Conservation (phyloP, 1,140 invertebrate genomes). For the Atopsyche davidsoni region DNA sequence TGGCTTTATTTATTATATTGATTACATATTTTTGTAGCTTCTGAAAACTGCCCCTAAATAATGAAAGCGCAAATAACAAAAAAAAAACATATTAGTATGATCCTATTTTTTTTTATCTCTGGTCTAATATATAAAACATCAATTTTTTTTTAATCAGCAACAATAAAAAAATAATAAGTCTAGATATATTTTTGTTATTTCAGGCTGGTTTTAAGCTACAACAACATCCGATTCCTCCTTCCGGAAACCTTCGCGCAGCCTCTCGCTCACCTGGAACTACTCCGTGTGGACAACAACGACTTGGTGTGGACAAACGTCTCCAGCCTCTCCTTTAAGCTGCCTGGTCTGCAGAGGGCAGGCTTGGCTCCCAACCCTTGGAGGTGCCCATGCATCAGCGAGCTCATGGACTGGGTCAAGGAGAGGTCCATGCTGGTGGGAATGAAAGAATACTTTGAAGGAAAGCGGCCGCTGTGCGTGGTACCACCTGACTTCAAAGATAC, state of each 20-base stretch:
- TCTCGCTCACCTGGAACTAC: background rate
- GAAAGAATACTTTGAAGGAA: conserved; percentile 16
- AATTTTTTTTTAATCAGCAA: no score
- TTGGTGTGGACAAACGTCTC: conserved; percentile 3
- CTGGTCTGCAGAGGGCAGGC: background rate
- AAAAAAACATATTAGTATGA: no score
- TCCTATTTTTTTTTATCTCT: no score
- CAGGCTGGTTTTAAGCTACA: conserved; percentile 17
- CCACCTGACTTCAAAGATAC: conserved; percentile 4
- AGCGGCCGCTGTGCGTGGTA: conserved; percentile 7
- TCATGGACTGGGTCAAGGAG: conserved; percentile 1
- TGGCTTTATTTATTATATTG: no score
- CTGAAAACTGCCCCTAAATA: no score
- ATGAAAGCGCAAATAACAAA: no score
- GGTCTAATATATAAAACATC: no score
- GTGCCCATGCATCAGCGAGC: conserved; percentile 13
- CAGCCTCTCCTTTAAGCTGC: conserved; percentile 2
- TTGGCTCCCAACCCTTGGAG: conserved; percentile 21
- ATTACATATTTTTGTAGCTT: no score
- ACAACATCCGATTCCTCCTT: conserved; percentile 10
- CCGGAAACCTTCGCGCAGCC: conserved; percentile 12
- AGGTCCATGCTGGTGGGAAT: background rate
- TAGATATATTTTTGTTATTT: background rate
- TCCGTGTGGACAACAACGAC: conserved; percentile 10
- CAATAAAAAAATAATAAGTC: no score